These are phyloP conservation scores for Sycobia sp. DNA, from an alignment of 1,140 invertebrate genomes.

Conservation along the genomic window DNA sequence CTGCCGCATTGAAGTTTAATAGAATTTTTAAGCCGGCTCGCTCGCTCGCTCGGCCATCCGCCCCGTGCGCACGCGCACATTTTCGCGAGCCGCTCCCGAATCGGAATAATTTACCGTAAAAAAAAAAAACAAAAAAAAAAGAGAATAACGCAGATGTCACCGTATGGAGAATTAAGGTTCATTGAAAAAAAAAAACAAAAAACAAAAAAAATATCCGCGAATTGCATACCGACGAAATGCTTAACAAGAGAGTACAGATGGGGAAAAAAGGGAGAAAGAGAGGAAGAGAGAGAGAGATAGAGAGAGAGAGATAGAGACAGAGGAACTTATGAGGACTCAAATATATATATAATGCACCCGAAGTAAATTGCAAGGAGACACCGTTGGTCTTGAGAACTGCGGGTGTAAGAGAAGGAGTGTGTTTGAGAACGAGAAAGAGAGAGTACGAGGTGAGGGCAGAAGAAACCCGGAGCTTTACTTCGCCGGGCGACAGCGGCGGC, in stretches of 20 bases:
- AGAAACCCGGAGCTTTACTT: background rate
- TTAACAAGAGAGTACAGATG: conserved; percentile 17
- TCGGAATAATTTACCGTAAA: conserved; percentile 20
- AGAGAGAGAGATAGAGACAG: background rate
- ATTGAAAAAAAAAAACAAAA: too few species aligned
- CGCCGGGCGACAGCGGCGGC: background rate
- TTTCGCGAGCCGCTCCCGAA: too few species aligned
- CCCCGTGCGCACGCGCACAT: conserved; percentile 1
- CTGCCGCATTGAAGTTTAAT: conserved; percentile 24
- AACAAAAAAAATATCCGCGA: too few species aligned
- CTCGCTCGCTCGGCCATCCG: too few species aligned
- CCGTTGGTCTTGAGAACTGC: too few species aligned
- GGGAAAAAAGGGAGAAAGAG: background rate
- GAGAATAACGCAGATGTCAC: too few species aligned
- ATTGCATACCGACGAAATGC: conserved; percentile 11
- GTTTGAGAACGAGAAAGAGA: background rate
- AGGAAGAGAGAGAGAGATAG: background rate
- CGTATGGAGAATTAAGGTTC: too few species aligned
- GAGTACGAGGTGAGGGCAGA: background rate
- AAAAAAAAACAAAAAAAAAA: too few species aligned
- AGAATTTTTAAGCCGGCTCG: conserved; percentile 30
- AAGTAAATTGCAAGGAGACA: too few species aligned
- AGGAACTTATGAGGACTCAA: background rate
- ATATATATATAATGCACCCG: too few species aligned
- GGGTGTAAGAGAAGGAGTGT: too few species aligned